These are phyloP conservation scores for Diplolepis rosae DNA, from an alignment of 2,888 invertebrate species.

Conservation along the genomic window DNA sequence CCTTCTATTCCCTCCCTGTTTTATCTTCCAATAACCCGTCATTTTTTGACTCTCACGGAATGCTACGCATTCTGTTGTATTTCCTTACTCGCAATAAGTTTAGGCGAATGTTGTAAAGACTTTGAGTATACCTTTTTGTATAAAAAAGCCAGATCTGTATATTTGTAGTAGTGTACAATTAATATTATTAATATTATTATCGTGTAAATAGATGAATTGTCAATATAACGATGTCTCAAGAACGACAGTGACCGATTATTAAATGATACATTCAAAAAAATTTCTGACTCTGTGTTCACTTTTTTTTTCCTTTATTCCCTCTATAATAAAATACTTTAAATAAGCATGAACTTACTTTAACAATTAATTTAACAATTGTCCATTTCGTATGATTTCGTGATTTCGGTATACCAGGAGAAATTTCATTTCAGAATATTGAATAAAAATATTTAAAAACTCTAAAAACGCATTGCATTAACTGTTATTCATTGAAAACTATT, in stretches of 20 bases:
- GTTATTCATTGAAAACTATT: too few relatives aligned
- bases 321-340: background rate
- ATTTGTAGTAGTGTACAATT: slow-evolving; percentile 71
- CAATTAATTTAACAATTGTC: too few relatives aligned
- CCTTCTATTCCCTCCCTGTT: slow-evolving; percentile 19
- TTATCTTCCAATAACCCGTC: slow-evolving; percentile 29
- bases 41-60: slow-evolving; percentile 38
- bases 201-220: slow-evolving; percentile 65
- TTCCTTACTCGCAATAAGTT: slow-evolving; percentile 42
- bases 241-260: slow-evolving; percentile 70
- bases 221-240: slow-evolving; percentile 67
- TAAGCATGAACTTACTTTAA: too few relatives aligned
- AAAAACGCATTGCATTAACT: too few relatives aligned
- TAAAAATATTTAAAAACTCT: too few relatives aligned
- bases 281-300: slow-evolving; percentile 19
- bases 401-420: too few relatives aligned
- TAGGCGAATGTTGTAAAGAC: slow-evolving; percentile 61
- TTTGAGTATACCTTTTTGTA: slow-evolving; percentile 57
- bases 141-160: slow-evolving; percentile 66
- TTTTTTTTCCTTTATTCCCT: slow-evolving; percentile 36
- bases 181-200: slow-evolving; percentile 56
- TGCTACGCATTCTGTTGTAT: slow-evolving; percentile 20
- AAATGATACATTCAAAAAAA: slow-evolving; percentile 70
- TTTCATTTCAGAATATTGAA: too few relatives aligned
- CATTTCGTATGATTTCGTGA: too few relatives aligned